Conservation (phyloP, 2,113 vertebrate species). For the Setophaga coronata region DNA sequence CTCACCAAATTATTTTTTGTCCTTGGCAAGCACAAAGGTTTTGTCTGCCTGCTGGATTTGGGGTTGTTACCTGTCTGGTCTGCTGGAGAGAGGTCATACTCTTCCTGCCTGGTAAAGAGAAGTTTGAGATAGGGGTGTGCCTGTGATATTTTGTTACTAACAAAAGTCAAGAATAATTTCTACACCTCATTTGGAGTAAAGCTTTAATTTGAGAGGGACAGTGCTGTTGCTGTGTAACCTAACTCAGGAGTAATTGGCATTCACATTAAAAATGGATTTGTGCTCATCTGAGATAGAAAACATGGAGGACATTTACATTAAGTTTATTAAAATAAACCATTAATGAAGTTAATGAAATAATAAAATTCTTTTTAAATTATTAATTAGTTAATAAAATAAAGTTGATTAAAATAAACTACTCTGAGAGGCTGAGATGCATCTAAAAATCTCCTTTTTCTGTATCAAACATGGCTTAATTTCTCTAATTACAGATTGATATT, state of each 20-base stretch:
- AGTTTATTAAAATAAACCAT: not conserved
- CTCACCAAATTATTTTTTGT: not conserved
- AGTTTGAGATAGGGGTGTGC: not conserved
- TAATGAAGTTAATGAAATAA: not conserved
- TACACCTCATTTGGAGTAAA: not conserved
- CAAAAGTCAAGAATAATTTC: not conserved
- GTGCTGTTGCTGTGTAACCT: not conserved
- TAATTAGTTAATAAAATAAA: not conserved
- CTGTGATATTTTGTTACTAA: not conserved
- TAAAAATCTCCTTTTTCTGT: not conserved
- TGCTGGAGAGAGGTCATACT: not conserved
- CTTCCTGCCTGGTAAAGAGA: not conserved
- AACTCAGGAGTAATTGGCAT: accelerated
- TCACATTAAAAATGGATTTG: not conserved
- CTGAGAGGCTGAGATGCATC: not conserved
- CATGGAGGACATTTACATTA: not conserved
- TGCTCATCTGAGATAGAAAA: not conserved
- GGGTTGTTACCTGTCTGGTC: not conserved
- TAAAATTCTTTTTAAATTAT: not conserved
- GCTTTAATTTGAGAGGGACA: not conserved
- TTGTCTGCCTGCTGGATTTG: not conserved
- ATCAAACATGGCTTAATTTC: not conserved
- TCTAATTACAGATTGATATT: not conserved
- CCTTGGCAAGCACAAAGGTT: not conserved
- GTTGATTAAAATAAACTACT: not conserved